Evolutionary conservation across 92 coral and sea anemone genomes (phyloP).

Genomic region (Zoanthus solanderi): DNA sequence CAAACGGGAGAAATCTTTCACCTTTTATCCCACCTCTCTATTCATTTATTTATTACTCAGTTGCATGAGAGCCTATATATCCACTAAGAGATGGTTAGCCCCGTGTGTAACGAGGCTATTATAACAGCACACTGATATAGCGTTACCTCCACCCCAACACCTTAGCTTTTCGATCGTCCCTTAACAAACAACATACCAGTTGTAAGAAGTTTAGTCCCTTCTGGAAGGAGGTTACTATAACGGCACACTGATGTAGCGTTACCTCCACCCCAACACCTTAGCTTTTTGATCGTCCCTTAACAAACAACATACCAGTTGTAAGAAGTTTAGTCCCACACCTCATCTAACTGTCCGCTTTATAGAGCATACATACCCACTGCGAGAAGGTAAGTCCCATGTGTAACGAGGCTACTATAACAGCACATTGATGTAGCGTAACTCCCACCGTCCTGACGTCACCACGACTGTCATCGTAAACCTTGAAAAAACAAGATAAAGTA

Average conservation of each 20-base stretch:
- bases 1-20: too few relatives aligned
- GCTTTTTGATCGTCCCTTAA: too few relatives aligned
- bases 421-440: conserved; percentile 91
- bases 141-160: conserved; percentile 74
- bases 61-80: too few relatives aligned
- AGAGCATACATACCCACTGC: conserved; percentile 83
- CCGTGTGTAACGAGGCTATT: conserved; percentile 50
- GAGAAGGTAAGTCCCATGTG: conserved; percentile 86
- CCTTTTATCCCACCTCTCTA: too few relatives aligned
- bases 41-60: too few relatives aligned
- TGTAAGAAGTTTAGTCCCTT: neutral
- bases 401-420: conserved; percentile 89
- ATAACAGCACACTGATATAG: conserved; percentile 94
- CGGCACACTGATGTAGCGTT: conserved; percentile 90
- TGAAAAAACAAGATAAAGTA: neutral
- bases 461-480: conserved; percentile 82
- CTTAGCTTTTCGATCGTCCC: too few relatives aligned
- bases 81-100: neutral
- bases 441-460: conserved; percentile 85
- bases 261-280: conserved; percentile 67
- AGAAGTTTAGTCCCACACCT: conserved; percentile 12
- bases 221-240: conserved; percentile 65
- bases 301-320: neutral
- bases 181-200: neutral
- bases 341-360: too few relatives aligned